Base-by-base conservation (phyloP, 2,113 vertebrate species). In the Gymnocephalus cernua region DNA sequence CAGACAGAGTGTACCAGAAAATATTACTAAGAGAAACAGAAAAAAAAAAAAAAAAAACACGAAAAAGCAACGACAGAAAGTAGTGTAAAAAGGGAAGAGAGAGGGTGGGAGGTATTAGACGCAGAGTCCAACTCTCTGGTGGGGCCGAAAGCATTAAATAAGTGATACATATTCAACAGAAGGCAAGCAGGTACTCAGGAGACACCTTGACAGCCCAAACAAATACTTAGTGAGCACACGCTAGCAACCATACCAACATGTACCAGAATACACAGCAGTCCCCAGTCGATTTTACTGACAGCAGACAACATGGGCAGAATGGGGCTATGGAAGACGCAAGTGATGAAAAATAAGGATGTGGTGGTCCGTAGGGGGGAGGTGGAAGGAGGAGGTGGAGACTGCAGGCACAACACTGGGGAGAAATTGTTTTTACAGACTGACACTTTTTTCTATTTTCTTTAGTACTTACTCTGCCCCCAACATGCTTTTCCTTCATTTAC, bases 111-210 rank as follows among this genome's bases (percentile, higher is more conserved):
- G 78, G 83, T 76, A 73, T 84, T 59, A 74, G 79, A 86, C 79
- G 85, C 69, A 74, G 59, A 72, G 89, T 84, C 81, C 86, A 89
- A 85, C 48, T 87, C 86, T 91, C 90, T 10, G 12, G 32, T n/a
- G 45, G 10, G 47, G 45, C 53, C 6, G 32, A 23, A 16, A 77
- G 79, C 74, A 83, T 90, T 85, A 90, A 92, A 70, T 82, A 85
- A 90, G 75, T 86, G 84, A 92, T 93, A 89, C 87, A 93, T 92
- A 91, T 93, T 93, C 88, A 93, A 87, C 92, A 91, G 89, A 88
- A 89, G 82, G 77, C 77, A 64, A 83, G 83, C 85, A 75, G 82
- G 86, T 71, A 80, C 90, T 89, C 90, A 35, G 62, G 89, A 91
- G 92, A 91, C 86, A 90, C 91, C 88, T 86, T 89, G 88, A 89